Conservation (phyloP, 2,113 vertebrate species). For the Anoplopoma fimbria region DNA sequence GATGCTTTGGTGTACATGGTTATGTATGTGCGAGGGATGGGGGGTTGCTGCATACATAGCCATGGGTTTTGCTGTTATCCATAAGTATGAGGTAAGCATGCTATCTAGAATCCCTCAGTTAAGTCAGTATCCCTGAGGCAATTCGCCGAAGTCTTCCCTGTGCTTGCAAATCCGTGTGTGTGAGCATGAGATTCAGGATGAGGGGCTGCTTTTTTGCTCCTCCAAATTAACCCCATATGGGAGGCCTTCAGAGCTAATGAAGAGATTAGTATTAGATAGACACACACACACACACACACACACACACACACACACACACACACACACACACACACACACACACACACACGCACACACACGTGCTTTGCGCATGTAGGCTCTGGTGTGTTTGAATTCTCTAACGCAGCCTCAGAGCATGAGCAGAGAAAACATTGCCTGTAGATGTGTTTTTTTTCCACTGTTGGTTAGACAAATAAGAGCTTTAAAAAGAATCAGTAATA, state of each 20-base stretch:
- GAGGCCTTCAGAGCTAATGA: slow-evolving; percentile 74
- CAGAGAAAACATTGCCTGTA: slow-evolving; percentile 52
- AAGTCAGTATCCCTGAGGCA: slow-evolving; percentile 70
- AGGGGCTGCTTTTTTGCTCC: slow-evolving; percentile 61
- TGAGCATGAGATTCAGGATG: slow-evolving; percentile 62
- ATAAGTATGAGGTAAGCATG: slow-evolving; percentile 75
- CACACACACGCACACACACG: background rate
- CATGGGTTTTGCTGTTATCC: slow-evolving; percentile 70
- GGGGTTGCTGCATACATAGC: slow-evolving; percentile 60
- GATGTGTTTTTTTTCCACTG: slow-evolving; percentile 54
- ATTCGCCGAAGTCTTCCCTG: slow-evolving; percentile 62
- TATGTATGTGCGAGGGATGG: slow-evolving; percentile 43
- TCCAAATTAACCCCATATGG: slow-evolving; percentile 77
- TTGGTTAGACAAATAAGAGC: slow-evolving; percentile 52
- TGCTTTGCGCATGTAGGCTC: slow-evolving; percentile 19
- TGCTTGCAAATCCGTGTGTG: slow-evolving; percentile 60
- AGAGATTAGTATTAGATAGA: slow-evolving; percentile 76
- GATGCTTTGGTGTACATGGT: slow-evolving; percentile 44
- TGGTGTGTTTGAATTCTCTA: slow-evolving; percentile 44
- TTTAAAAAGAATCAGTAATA: slow-evolving; percentile 66
- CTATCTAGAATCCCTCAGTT: slow-evolving; percentile 69
- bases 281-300: slow-evolving; percentile 43
- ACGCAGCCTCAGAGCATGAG: slow-evolving; percentile 15
- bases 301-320: slow-evolving; percentile 14
- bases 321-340: slow-evolving; percentile 42